Base-by-base conservation (phyloP, 2,113 vertebrate species). In the Cololabis saira region DNA sequence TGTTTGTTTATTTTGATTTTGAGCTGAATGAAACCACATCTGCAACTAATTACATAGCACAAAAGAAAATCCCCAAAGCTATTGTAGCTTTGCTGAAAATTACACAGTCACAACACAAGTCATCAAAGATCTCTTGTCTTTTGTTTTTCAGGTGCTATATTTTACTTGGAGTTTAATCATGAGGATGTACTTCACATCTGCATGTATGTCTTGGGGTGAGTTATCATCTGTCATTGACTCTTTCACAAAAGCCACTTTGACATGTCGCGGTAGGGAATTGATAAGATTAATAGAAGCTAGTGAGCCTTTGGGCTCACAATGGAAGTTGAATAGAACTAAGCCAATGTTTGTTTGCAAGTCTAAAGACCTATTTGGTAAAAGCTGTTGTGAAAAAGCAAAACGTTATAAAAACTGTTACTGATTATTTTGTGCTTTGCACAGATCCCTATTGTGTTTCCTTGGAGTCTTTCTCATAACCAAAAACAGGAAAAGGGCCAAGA, bases 121-220 rank as follows among this genome's bases (percentile, higher is more conserved):
- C 17, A 61, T 22, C 6, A 12, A 14, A 18, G 6, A 19, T 22
- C 12, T 60, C 21, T 40, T 22, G 18, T 67, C 48, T 4, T 12
- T 40, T 77, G 54, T 17, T 40, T 79, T 74, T 47, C 44, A 98
- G 98, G 98, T 24, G 95, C 96, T 3, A 88, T 95, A 24, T 99
- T 98, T 88, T 99, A 98, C 82, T 63, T 96, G 63, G 98, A 99
- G 72, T 98, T 99, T 72, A 91, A 84, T 0, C 93, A 94, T 0
- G 95, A 95, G 74, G 94, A 96, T 1, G 82, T 87, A 2, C 95
- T 99, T 55, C 96, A 98, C 73, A 93, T 98, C 74, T 96, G 96
- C 82, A 94, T 99, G 96, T 99, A 96, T 90, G 84, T 94, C 0
- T 90, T 99, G 70, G 98, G 97, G 98, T 99, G 85, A 95, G 96